Base-by-base conservation (phyloP, 2,888 invertebrate species). In the Amiota mariae region DNA sequence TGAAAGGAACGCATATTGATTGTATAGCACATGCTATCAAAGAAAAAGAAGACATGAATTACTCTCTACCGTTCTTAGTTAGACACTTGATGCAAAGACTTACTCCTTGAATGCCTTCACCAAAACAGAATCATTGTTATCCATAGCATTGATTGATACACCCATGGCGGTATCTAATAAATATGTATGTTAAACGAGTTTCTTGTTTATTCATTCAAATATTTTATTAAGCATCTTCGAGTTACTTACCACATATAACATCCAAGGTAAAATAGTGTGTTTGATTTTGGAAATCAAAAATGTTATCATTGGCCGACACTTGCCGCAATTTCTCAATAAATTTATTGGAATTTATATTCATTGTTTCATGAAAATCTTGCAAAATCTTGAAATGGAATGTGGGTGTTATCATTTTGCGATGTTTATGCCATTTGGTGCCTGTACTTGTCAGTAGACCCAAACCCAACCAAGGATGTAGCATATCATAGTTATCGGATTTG, bases 121-220 rank as follows among this genome's bases (percentile, higher is more conserved):
- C 78, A 93, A 91, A n/a, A 90, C 90, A 0, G 91, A 90, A 36
- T 91, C 89, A 6, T 78, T 77, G 51, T 91, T 87, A 56, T 91
- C 89, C 84, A 92, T 91, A 8, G 91, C 91, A 80, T 91, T 89
- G 11, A 93, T 88, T 71, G 90, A 86, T 1, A 91, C 90, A 1
- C 94, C 94, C 93, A 94, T 93, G 0, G 94, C 93, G 4, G 93
- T 93, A 85, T 94, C 54, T 54, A n/a, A 12, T 13, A 51, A 24
- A 54, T 0, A 54, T n/a, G 54, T n/a, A 24, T 24, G 1, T 24
- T 24, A 24, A 3, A 24, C 24, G n/a, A n/a, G n/a, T n/a, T n/a
- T n/a, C n/a, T n/a, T n/a, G n/a, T 2, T 13, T n/a, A 11, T 13
- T 1, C 2, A 51, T 13, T 51, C 12, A 51, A n/a, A 51, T 13